phyloP scores from a whole-genome alignment of 2,113 vertebrate genomes.

The Solea solea region DNA sequence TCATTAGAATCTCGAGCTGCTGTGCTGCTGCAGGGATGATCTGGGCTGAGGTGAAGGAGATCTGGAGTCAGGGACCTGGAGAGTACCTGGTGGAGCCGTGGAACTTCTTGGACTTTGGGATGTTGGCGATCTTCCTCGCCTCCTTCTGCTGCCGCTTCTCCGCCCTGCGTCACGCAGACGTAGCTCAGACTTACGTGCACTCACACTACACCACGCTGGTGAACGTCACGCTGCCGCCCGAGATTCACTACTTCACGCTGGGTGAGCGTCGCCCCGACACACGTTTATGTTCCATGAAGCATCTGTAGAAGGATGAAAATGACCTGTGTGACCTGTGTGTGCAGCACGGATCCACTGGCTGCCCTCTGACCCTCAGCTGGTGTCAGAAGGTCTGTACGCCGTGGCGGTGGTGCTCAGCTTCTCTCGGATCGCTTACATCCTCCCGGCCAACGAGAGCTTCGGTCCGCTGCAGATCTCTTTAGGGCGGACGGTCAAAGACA shows the following conservation, averaged over 20 bases:
- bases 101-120: conserved; percentile 99
- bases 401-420: conserved; percentile 97
- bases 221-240: conserved; percentile 88
- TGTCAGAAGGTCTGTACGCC: conserved; percentile 96
- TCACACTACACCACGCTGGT: conserved; percentile 85
- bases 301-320: no score
- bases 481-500: conserved; percentile 96
- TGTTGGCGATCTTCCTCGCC: conserved; percentile 96
- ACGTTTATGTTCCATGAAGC: no score
- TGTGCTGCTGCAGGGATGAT: conserved; percentile 89
- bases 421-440: conserved; percentile 96
- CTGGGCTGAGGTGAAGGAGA: conserved; percentile 99
- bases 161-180: conserved; percentile 90
- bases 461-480: conserved; percentile 97
- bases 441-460: conserved; percentile 97
- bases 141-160: conserved; percentile 96
- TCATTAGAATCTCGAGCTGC: no score
- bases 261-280: conserved; percentile 82
- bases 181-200: conserved; percentile 89
- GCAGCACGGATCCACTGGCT: conserved; percentile 94
- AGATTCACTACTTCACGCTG: conserved; percentile 91
- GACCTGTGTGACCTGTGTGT: neutral
- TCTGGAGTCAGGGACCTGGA: conserved; percentile 96
- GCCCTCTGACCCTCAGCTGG: conserved; percentile 94
- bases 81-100: conserved; percentile 96